Evolutionary conservation across 2,888 invertebrate genomes (phyloP).

Genomic region (Drosophila greeni): DNA sequence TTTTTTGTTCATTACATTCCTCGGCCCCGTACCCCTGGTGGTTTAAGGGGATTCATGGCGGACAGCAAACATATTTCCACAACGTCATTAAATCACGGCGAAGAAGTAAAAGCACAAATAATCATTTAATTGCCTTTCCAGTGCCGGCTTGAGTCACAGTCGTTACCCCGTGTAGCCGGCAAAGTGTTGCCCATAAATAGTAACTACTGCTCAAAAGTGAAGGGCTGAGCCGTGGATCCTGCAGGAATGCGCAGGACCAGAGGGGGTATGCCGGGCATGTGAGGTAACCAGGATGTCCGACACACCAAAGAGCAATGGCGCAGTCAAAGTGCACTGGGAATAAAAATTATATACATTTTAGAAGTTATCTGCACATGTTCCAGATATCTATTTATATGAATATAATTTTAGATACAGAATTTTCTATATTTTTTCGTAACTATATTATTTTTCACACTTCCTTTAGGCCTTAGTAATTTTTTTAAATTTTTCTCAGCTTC

Average conservation of each 20-base stretch:
- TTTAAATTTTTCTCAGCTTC: rapidly evolving
- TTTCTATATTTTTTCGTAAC: too few species aligned
- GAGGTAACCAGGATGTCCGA: conserved; percentile 14
- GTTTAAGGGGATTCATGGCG: conserved; percentile 16
- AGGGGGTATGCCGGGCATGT: conserved; percentile 13
- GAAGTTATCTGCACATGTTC: background rate
- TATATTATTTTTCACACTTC: background rate
- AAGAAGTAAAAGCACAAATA: conserved; percentile 48
- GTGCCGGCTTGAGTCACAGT: conserved; percentile 27
- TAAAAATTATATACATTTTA: background rate
- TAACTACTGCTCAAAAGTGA: conserved; percentile 44
- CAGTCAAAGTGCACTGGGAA: conserved; percentile 5
- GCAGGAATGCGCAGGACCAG: conserved; percentile 9
- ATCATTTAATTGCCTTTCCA: conserved; percentile 56
- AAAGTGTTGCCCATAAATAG: conserved; percentile 55
- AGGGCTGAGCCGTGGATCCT: conserved; percentile 32
- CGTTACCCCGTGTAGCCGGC: conserved; percentile 24
- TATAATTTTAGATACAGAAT: too few species aligned
- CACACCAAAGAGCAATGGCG: conserved; percentile 19
- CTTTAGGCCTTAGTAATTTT: background rate
- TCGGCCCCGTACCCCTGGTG: background rate
- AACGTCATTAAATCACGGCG: conserved; percentile 48
- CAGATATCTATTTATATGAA: background rate
- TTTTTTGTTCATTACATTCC: conserved; percentile 58
- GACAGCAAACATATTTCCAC: conserved; percentile 50